Evolutionary conservation across 2,888 invertebrate species (phyloP), one percentile per base, ranked within the genome.

Genomic region (Athripsodes cinereus): DNA sequence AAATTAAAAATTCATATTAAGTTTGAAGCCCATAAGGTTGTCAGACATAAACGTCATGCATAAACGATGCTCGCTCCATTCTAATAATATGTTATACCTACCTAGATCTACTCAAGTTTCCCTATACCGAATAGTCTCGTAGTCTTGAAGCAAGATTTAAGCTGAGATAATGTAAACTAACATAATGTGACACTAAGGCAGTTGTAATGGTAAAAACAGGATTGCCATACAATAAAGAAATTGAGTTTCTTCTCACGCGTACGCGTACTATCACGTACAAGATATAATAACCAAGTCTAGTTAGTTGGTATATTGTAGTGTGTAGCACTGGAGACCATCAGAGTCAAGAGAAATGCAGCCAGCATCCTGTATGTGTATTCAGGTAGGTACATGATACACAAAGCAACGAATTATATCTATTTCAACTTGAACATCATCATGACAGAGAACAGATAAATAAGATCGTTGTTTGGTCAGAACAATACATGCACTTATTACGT

Each of bases 211-310:
- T 40, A 40, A 40, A 13, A 40, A 40, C 40, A 40, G 40, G 40
- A 40, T 40, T 40, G 40, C 13, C 40, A 26, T 40, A 40, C 13
- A 16, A 40, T 13, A 3, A 8, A 40, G 40, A 40, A 40, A 40
- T 40, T 40, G 40, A 40, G 16, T 40, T 40, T 40, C 40, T 40
- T 40, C 40, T 40, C 40, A 40, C 40, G 40, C 40, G 40, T 40
- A 13, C 40, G 40, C 40, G 40, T 40, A 13, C 8, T 8, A 40
- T 40, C 40, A 40, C 40, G 40, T 40, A 40, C 16, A 16, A 16
- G 40, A 40, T 16, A 40, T 40, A 40, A 40, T 40, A 16, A 40
- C n/a, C 40, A 40, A 13, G 40, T 40, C 40, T 40, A 40, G 16
- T 8, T 26, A 10, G 26, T 26, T 26, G 40, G 16, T 40, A 40